phyloP scores from a whole-genome alignment of 1,140 invertebrate genomes.

The Cheumatopsyche charites region DNA sequence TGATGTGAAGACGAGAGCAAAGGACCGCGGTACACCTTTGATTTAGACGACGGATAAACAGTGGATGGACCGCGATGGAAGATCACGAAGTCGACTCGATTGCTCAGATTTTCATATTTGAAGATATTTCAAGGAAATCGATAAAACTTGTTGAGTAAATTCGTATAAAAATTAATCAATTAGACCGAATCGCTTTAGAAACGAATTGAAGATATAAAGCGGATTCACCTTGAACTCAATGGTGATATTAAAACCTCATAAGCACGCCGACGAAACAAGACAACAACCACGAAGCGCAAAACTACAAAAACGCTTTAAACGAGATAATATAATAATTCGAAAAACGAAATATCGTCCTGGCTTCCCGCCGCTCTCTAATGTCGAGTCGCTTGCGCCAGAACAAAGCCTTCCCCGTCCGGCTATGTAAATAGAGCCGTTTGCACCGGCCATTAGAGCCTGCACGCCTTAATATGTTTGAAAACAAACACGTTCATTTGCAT shows the following conservation, averaged over 20 bases:
- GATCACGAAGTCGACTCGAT: neutral
- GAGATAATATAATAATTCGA: no score
- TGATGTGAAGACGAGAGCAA: conserved; percentile 43
- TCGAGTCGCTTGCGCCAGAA: neutral
- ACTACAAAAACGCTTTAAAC: no score
- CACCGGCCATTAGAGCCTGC: conserved; percentile 44
- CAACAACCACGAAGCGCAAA: no score
- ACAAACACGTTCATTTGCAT: conserved; percentile 49
- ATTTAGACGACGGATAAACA: conserved; percentile 44
- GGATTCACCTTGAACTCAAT: no score
- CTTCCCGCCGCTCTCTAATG: conserved; percentile 27
- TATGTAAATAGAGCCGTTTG: conserved; percentile 46
- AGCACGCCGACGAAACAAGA: no score
- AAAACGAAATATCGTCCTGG: neutral
- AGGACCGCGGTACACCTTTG: conserved; percentile 45
- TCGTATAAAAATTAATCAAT: no score
- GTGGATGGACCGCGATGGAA: neutral
- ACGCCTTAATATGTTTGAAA: conserved; percentile 47
- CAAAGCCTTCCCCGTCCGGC: conserved; percentile 32
- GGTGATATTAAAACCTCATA: no score
- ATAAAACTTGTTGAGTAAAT: no score
- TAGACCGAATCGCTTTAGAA: no score
- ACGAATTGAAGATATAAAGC: no score
- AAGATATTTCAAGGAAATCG: no score
- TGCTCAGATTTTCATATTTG: no score